These are phyloP conservation scores for Theretra japonica DNA, from an alignment of 2,888 invertebrate species.

Conservation along the genomic window DNA sequence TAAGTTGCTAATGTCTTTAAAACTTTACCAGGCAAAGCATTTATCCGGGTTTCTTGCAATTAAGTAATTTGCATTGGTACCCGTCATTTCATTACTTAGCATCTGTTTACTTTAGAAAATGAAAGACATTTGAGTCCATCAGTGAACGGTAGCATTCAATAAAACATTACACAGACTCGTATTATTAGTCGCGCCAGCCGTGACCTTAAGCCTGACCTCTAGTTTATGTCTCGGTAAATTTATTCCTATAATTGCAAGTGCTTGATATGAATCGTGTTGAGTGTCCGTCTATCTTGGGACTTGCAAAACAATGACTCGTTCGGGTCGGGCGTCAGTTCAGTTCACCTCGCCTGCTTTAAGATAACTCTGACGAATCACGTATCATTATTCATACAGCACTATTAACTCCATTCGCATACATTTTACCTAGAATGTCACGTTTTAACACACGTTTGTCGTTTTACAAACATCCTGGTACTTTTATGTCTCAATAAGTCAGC, in stretches of 20 bases:
- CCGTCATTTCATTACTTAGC: neutral
- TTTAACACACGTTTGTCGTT: conserved; percentile 7
- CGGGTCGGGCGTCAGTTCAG: conserved; percentile 1
- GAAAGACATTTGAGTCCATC: neutral
- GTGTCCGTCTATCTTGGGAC: conserved; percentile 41
- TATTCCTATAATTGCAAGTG: conserved; percentile 21
- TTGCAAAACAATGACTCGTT: conserved; percentile 41
- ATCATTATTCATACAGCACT: neutral
- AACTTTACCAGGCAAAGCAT: too few relatives aligned
- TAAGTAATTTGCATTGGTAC: too few relatives aligned
- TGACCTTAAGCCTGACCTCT: conserved; percentile 55
- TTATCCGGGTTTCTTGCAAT: too few relatives aligned
- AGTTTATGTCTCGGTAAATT: conserved; percentile 29
- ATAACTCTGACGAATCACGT: conserved; percentile 1
- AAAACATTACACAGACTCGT: conserved; percentile 38
- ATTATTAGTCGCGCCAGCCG: conserved; percentile 46
- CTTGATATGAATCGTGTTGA: conserved; percentile 12
- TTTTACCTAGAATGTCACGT: conserved; percentile 4
- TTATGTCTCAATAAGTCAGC: neutral
- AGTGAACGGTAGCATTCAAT: conserved; percentile 5
- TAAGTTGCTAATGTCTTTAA: too few relatives aligned
- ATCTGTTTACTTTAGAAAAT: neutral
- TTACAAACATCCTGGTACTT: neutral
- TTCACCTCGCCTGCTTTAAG: neutral
- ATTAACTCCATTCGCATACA: neutral